Evolutionary conservation across 2,113 vertebrate species (phyloP).

Genomic region (Astur gentilis): DNA sequence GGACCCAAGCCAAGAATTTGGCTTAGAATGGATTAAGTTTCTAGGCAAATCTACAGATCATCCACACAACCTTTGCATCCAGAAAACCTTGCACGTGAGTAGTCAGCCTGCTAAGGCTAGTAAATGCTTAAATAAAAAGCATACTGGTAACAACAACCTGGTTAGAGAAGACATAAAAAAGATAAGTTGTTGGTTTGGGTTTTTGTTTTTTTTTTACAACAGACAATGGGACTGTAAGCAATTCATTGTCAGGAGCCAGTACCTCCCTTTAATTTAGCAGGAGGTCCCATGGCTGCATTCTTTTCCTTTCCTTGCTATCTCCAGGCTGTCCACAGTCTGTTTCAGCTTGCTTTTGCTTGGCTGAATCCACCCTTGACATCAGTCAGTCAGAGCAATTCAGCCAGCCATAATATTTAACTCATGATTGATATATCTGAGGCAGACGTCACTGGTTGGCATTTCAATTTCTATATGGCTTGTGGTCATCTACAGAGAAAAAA

Average conservation of each 20-base stretch:
- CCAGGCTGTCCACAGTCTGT: not conserved
- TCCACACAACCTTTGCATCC: not conserved
- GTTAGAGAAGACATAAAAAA: not conserved
- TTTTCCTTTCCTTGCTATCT: not conserved
- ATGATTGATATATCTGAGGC: not conserved
- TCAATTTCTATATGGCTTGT: not conserved
- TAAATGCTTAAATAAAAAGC: slow-evolving; percentile 3
- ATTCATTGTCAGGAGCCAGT: not conserved
- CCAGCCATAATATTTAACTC: slow-evolving; percentile 3
- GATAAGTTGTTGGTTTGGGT: not conserved
- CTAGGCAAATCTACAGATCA: slow-evolving; percentile 21
- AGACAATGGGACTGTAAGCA: not conserved
- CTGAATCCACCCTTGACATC: not conserved
- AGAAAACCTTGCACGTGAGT: not conserved
- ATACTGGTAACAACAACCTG: not conserved
- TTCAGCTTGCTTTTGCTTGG: not conserved
- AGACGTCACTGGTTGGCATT: not conserved
- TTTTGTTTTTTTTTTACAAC: not conserved
- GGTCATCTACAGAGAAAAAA: not conserved
- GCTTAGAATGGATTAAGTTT: slow-evolving; percentile 50
- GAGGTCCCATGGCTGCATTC: not conserved
- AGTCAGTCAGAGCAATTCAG: not conserved
- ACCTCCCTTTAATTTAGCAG: not conserved
- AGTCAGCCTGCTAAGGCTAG: not conserved
- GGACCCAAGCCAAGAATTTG: slow-evolving; percentile 37